Base-by-base conservation (phyloP, 92 coral and sea anemone genomes). In the Blastomussa wellsi region DNA sequence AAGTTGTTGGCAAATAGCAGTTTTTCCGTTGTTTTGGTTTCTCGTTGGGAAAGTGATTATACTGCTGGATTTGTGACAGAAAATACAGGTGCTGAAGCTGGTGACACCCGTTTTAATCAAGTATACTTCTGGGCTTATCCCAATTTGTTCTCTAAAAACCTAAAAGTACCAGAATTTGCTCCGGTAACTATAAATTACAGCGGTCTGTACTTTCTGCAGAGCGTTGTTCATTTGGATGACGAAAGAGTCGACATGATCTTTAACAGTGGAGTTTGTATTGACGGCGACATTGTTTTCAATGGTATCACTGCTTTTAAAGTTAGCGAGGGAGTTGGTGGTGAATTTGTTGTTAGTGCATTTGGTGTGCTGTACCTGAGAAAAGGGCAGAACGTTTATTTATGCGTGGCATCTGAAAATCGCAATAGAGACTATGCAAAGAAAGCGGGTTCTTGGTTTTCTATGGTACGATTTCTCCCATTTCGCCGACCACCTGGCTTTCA, bases 11-110 rank as follows among this genome's bases (percentile, higher is more conserved):
- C 55, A 2, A 80, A 88, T 72, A 91, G 94, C 64, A 91, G 89
- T 79, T 70, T 91, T 64, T 91, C 94, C 65, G 87, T 88, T 15
- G 91, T 79, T 2, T 65, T 88, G 11, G 51, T 84, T 28, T 91
- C 94, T 33, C 73, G 55, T 8, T 72, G 65, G 59, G 60, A 80
- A 14, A 77, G 87, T 66, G 89, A 78, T 62, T 67, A 83, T 48
- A 76, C 80, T 14, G 91, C 91, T 0, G 91, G 91, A 24, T 67
- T 90, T 22, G 64, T 82, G 72, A 35, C 85, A 10, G 11, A 59
- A 7, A 82, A 37, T 66, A 0, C 0, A 3, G 0, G 0, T 9
- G 0, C 0, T 12, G n/a, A 51, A 20, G 0, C 0, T 20, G 67
- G 65, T 13, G 2, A 0, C 0, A 0, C 0, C 8, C 16, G 33